phyloP scores from a whole-genome alignment of 2,888 invertebrate species.

The Lochmaea crataegi region DNA sequence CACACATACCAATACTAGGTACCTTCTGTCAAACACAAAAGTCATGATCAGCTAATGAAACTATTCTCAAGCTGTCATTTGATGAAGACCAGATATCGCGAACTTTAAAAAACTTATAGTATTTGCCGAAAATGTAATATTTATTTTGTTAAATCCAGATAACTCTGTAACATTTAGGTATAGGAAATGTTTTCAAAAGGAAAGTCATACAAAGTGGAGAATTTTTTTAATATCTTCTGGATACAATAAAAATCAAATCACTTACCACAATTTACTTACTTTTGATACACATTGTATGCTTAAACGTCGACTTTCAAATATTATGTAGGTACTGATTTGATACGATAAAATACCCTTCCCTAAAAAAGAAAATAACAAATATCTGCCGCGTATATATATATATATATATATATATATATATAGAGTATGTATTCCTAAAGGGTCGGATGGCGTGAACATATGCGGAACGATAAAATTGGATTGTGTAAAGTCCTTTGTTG shows the following conservation, averaged over 20 bases:
- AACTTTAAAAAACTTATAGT: too few species aligned
- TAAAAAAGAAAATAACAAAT: conserved; percentile 19
- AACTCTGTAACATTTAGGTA: too few species aligned
- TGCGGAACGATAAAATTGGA: conserved; percentile 42
- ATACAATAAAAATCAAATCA: neutral
- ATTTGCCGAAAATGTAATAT: too few species aligned
- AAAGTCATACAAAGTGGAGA: too few species aligned
- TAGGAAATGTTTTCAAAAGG: too few species aligned
- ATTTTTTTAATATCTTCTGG: too few species aligned
- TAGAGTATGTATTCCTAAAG: conserved; percentile 26
- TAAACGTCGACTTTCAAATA: neutral
- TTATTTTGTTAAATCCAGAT: too few species aligned
- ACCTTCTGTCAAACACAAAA: too few species aligned
- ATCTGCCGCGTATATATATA: conserved; percentile 8
- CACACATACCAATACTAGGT: too few species aligned
- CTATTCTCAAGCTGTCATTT: too few species aligned
- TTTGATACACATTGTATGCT: neutral
- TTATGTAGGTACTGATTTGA: conserved; percentile 3
- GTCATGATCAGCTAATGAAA: too few species aligned
- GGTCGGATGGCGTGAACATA: conserved; percentile 37
- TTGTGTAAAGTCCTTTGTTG: conserved; percentile 42
- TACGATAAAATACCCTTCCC: conserved; percentile 19
- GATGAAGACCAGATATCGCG: too few species aligned
- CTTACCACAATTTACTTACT: neutral
- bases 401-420: neutral